A percentile compares a stretch with the other conserved stretches of the same genome.
These are phyloP conservation scores for Theretra japonica DNA, from an alignment of 2,888 invertebrate species.

Conservation along the genomic window DNA sequence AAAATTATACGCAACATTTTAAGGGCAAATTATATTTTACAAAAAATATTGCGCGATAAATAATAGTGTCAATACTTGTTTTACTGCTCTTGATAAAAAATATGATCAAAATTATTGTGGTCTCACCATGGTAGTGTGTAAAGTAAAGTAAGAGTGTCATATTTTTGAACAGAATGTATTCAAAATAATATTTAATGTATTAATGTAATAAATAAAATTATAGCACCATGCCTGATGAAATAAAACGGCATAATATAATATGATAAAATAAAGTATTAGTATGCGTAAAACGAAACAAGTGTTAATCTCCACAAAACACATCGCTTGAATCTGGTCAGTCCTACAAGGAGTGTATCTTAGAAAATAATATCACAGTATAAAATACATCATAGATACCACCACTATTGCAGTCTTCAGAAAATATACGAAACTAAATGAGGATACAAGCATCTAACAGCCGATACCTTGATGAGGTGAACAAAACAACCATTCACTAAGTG, in stretches of 20 bases:
- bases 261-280: slow-evolving; percentile 42
- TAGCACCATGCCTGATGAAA: slow-evolving; percentile 40
- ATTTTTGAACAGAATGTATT: background rate
- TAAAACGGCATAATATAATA: slow-evolving; percentile 33
- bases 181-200: background rate
- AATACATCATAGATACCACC: slow-evolving; percentile 66
- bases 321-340: slow-evolving; percentile 46
- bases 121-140: no score
- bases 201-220: slow-evolving; percentile 16
- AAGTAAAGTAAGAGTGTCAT: no score
- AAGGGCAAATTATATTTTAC: no score
- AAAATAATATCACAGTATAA: slow-evolving; percentile 80
- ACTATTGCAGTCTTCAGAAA: slow-evolving; percentile 69
- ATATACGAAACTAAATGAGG: slow-evolving; percentile 52
- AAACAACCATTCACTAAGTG: slow-evolving; percentile 8
- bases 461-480: slow-evolving; percentile 49
- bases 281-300: slow-evolving; percentile 46
- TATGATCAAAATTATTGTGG: background rate
- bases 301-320: slow-evolving; percentile 52
- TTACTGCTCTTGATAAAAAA: background rate
- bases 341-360: slow-evolving; percentile 54
- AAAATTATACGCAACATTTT: no score
- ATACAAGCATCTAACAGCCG: slow-evolving; percentile 53
- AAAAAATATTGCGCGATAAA: background rate
- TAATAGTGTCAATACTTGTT: background rate